phyloP scores from a whole-genome alignment of 1,140 invertebrate species.

The Ceratina calcarata region DNA sequence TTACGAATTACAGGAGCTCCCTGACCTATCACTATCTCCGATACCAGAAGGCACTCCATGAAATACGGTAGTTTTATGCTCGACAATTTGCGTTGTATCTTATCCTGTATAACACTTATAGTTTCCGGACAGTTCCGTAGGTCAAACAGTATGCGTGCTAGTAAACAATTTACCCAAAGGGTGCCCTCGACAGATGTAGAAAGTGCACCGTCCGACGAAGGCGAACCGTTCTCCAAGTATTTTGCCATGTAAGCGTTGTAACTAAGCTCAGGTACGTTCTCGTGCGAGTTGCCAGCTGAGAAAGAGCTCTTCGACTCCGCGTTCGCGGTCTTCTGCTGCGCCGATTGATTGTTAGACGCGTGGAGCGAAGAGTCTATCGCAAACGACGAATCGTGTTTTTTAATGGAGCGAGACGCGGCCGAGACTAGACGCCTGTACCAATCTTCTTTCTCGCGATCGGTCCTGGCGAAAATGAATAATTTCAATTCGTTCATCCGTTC shows the following conservation, averaged over 20 bases:
- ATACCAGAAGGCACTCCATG: slow-evolving; percentile 90
- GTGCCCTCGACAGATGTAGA: slow-evolving; percentile 68
- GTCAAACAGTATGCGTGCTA: slow-evolving; percentile 90
- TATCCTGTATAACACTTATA: slow-evolving; percentile 85
- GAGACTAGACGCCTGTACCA: slow-evolving; percentile 83
- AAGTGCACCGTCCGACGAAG: slow-evolving; percentile 12
- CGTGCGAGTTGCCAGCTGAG: slow-evolving; percentile 43
- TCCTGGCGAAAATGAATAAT: slow-evolving; percentile 87
- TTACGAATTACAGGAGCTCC: slow-evolving; percentile 89
- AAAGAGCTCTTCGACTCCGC: slow-evolving; percentile 69
- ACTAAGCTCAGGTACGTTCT: slow-evolving; percentile 67
- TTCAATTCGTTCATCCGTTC: slow-evolving; percentile 64
- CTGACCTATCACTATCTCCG: slow-evolving; percentile 88
- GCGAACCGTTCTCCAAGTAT: slow-evolving; percentile 69
- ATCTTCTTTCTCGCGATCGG: slow-evolving; percentile 93
- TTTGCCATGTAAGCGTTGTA: slow-evolving; percentile 76
- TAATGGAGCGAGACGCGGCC: slow-evolving; percentile 63
- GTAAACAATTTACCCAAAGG: slow-evolving; percentile 88
- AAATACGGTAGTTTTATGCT: slow-evolving; percentile 94
- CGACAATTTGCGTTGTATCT: slow-evolving; percentile 92
- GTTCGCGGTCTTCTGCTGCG: slow-evolving; percentile 27
- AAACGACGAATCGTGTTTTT: slow-evolving; percentile 67
- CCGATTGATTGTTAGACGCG: background rate
- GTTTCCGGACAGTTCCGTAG: slow-evolving; percentile 84
- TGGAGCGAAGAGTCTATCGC: slow-evolving; percentile 62